These are phyloP conservation scores for Fulmarus glacialis DNA, from an alignment of 2,113 vertebrate species.

Conservation along the genomic window DNA sequence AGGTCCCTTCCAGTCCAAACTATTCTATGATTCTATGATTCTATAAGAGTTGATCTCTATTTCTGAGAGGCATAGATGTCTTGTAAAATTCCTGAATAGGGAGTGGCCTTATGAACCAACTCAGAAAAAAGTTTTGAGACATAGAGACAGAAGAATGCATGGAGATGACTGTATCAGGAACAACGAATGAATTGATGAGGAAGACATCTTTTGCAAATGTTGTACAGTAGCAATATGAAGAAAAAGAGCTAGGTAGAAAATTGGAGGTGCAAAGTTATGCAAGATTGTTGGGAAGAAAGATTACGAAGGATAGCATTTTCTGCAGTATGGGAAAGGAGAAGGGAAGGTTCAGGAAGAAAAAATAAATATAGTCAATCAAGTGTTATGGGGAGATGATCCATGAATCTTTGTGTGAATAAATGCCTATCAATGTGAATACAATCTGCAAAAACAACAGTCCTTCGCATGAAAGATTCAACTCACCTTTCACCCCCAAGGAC, in stretches of 20 bases:
- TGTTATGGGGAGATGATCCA: background rate
- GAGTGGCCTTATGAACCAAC: background rate
- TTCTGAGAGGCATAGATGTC: background rate
- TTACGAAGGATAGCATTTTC: background rate
- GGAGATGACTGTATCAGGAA: background rate
- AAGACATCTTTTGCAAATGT: background rate
- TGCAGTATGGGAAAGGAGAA: background rate
- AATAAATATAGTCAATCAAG: too few species aligned
- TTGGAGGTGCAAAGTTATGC: background rate
- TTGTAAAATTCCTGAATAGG: background rate
- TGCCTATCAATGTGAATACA: background rate
- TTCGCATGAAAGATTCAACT: background rate
- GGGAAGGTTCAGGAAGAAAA: background rate
- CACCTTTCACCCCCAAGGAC: background rate
- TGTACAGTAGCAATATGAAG: background rate
- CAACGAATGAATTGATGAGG: background rate
- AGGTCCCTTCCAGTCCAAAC: background rate
- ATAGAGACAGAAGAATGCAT: background rate
- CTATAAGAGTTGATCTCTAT: too few species aligned
- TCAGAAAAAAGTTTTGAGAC: background rate
- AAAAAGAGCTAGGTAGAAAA: background rate
- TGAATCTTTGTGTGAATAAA: background rate
- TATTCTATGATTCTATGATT: background rate
- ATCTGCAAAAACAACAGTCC: background rate
- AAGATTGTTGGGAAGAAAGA: background rate